Evolutionary conservation across 35 echinoderm and acorn worm species (phyloP).

Genomic region (Chiridota heheva): DNA sequence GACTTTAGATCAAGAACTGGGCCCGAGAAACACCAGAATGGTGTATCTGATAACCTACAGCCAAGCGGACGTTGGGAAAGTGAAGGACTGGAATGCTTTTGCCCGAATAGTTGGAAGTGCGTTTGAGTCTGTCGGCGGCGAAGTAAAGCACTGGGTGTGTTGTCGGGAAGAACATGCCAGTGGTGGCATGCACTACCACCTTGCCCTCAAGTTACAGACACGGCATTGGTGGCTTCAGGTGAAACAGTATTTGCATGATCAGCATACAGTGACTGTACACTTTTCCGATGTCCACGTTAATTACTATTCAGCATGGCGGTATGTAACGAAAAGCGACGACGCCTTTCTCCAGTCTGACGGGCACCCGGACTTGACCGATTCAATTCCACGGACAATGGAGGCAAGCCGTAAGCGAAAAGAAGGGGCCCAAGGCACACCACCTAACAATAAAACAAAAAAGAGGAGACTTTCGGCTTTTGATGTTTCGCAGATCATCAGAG

Average conservation of each 20-base stretch:
- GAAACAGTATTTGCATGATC: neutral
- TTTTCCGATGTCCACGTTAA: conserved; percentile 44
- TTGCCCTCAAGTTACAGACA: conserved; percentile 16
- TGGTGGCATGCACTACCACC: conserved; percentile 29
- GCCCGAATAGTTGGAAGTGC: neutral
- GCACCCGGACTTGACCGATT: conserved; percentile 13
- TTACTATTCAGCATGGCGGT: conserved; percentile 40
- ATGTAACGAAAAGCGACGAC: conserved; percentile 37
- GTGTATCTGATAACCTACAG: no score
- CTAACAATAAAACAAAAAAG: conserved; percentile 4
- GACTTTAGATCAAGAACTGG: no score
- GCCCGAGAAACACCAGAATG: no score
- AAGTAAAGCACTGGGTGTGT: conserved; percentile 19
- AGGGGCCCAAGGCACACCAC: neutral
- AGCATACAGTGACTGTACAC: neutral
- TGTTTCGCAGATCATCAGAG: neutral
- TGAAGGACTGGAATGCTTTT: no score
- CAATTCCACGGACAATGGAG: neutral
- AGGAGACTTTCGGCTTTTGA: neutral
- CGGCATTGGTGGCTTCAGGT: conserved; percentile 5
- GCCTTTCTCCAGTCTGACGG: neutral
- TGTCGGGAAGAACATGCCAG: neutral
- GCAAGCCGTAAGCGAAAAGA: neutral
- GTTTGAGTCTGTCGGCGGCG: neutral
- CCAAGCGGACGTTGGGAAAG: no score